Percentiles rank a stretch among this genome's conserved stretches.
These are phyloP conservation scores for Rhynchonycteris naso DNA, from an alignment of 2,797 vertebrate species.

Conservation along the genomic window DNA sequence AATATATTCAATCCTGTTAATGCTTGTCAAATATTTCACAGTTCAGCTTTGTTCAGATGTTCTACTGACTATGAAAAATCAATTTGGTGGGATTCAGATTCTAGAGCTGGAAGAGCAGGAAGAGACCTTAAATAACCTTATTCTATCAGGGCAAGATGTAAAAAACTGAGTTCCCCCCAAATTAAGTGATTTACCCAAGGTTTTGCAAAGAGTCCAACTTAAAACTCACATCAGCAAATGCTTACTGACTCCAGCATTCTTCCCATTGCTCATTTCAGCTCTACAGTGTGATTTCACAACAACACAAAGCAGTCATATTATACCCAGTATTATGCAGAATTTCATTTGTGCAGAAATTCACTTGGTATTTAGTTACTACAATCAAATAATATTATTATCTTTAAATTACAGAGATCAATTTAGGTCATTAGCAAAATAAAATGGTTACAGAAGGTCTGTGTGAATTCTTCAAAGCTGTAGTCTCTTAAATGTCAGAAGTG, in stretches of 20 bases:
- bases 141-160: background rate
- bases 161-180: slow-evolving; percentile 15
- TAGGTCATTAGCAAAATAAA: slow-evolving; percentile 69
- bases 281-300: slow-evolving; percentile 58
- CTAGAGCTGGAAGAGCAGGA: slow-evolving; percentile 40
- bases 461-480: slow-evolving; percentile 57
- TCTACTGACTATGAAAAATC: slow-evolving; percentile 75
- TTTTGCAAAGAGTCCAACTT: background rate
- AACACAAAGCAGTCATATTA: slow-evolving; percentile 55
- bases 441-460: slow-evolving; percentile 31
- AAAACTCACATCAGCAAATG: background rate
- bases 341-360: slow-evolving; percentile 48
- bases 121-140: slow-evolving; percentile 77
- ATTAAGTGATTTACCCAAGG: background rate
- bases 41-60: slow-evolving; percentile 72
- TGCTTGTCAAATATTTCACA: slow-evolving; percentile 80
- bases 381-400: slow-evolving; percentile 55
- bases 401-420: slow-evolving; percentile 71
- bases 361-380: slow-evolving; percentile 58
- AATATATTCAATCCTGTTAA: slow-evolving; percentile 75
- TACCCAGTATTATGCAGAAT: slow-evolving; percentile 44
- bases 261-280: background rate
- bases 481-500: slow-evolving; percentile 50
- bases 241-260: background rate
- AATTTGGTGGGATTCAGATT: slow-evolving; percentile 69